Percentiles rank a stretch among this genome's conserved stretches.
These are phyloP conservation scores for Garra rufa DNA, from an alignment of 2,113 vertebrate species.

Conservation along the genomic window DNA sequence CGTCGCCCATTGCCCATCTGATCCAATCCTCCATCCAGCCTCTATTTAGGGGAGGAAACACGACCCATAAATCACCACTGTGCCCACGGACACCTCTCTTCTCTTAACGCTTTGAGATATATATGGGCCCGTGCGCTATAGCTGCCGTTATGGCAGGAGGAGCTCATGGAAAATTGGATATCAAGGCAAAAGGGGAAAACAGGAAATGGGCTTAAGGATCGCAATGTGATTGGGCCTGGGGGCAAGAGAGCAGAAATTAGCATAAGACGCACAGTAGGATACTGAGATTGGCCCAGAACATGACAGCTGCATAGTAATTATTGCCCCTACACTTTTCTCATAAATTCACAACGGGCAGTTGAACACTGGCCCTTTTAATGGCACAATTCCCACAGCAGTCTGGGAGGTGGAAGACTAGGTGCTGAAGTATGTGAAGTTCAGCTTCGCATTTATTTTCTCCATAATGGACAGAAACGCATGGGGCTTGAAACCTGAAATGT, in stretches of 20 bases:
- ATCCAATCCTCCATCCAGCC: slow-evolving; percentile 42
- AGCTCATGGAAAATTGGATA: slow-evolving; percentile 54
- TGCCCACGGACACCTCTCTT: slow-evolving; percentile 43
- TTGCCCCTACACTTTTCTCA: slow-evolving; percentile 23
- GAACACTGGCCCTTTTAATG: slow-evolving; percentile 26
- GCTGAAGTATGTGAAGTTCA: background rate
- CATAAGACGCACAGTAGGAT: slow-evolving; percentile 43
- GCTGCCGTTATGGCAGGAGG: slow-evolving; percentile 20
- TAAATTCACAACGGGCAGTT: slow-evolving; percentile 15
- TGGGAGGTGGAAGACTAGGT: slow-evolving; percentile 4
- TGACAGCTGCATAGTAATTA: slow-evolving; percentile 42
- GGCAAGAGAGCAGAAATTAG: slow-evolving; percentile 49
- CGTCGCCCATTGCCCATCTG: slow-evolving; percentile 23
- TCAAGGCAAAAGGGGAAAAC: slow-evolving; percentile 47
- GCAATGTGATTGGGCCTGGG: slow-evolving; percentile 46
- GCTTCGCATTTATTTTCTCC: background rate
- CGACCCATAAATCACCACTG: slow-evolving; percentile 48
- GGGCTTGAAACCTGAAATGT: background rate
- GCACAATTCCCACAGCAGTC: slow-evolving; percentile 9
- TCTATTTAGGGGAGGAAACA: slow-evolving; percentile 51
- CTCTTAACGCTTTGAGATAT: slow-evolving; percentile 45
- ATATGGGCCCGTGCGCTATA: slow-evolving; percentile 38
- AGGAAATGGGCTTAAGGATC: slow-evolving; percentile 49
- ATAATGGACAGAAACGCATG: background rate
- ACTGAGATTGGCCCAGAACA: slow-evolving; percentile 42